Conservation (phyloP, 2,888 invertebrate genomes). For the Mystacides longicornis region DNA sequence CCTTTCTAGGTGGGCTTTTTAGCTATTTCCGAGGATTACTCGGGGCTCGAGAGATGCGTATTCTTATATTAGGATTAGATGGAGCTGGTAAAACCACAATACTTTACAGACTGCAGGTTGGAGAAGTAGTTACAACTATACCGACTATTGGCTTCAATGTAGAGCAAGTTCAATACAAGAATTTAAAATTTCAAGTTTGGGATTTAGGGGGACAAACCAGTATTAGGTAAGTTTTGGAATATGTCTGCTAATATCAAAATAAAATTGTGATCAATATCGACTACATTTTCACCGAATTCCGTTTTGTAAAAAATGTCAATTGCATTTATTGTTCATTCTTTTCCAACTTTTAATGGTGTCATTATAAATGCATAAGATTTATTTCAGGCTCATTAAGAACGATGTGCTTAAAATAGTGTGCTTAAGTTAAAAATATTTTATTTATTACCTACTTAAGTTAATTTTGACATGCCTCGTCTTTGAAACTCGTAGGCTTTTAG, state of each 20-base stretch:
- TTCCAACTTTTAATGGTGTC: too few species aligned
- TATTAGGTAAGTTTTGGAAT: slow-evolving; percentile 65
- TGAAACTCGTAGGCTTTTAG: too few species aligned
- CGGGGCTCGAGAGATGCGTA: slow-evolving; percentile 96
- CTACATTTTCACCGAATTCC: neutral
- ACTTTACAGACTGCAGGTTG: slow-evolving; percentile 94
- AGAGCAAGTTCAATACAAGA: slow-evolving; percentile 98
- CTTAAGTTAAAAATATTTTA: neutral
- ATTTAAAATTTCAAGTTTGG: slow-evolving; percentile 99
- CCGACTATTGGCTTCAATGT: slow-evolving; percentile 99
- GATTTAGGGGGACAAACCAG: slow-evolving; percentile 98
- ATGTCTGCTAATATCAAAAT: neutral
- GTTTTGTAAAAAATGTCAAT: neutral
- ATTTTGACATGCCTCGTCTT: too few species aligned
- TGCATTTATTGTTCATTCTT: neutral
- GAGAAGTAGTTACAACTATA: slow-evolving; percentile 97
- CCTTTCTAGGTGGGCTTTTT: slow-evolving; percentile 76
- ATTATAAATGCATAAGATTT: too few species aligned
- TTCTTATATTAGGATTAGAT: slow-evolving; percentile 94
- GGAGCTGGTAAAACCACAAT: slow-evolving; percentile 99
- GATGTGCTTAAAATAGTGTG: too few species aligned
- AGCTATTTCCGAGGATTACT: slow-evolving; percentile 94
- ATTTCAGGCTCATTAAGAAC: too few species aligned
- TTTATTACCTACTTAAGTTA: too few species aligned
- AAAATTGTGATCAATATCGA: neutral